Percentiles rank a stretch among this genome's conserved stretches.
phyloP scores from a whole-genome alignment of 2,797 vertebrate species.

The Staurois parvus region DNA sequence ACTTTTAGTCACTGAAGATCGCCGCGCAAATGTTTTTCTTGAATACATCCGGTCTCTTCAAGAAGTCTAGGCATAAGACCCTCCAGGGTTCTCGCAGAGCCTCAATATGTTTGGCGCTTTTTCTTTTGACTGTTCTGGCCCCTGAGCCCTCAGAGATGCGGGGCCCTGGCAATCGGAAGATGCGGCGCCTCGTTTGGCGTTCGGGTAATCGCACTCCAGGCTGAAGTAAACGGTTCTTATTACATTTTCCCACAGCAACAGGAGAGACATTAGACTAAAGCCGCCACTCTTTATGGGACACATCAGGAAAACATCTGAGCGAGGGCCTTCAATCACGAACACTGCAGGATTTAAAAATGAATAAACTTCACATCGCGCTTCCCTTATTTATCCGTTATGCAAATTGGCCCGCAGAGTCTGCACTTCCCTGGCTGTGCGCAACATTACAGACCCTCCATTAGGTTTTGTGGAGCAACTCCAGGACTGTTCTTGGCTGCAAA shows the following conservation, averaged over 20 bases:
- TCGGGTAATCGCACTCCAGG: constrained; percentile 79
- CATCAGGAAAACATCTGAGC: constrained; percentile 86
- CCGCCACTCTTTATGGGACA: constrained; percentile 83
- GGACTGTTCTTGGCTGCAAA: constrained; percentile 67
- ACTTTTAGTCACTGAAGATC: constrained; percentile 17
- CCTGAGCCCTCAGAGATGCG: constrained; percentile 76
- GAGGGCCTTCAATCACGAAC: constrained; percentile 86
- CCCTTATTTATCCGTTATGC: constrained; percentile 89
- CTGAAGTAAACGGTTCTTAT: constrained; percentile 75
- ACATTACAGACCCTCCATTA: constrained; percentile 74
- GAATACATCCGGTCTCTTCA: constrained; percentile 71
- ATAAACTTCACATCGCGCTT: constrained; percentile 89
- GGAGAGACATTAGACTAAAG: constrained; percentile 83
- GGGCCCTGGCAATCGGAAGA: constrained; percentile 74
- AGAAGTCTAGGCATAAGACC: constrained; percentile 78
- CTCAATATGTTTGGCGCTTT: constrained; percentile 81
- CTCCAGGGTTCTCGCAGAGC: constrained; percentile 78
- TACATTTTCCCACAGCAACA: constrained; percentile 78
- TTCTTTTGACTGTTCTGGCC: constrained; percentile 78
- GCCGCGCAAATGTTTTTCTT: constrained; percentile 64
- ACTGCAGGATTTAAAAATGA: constrained; percentile 89
- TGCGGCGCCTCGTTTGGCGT: constrained; percentile 72
- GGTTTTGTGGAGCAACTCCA: constrained; percentile 72
- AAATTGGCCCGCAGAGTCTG: constrained; percentile 84
- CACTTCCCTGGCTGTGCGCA: constrained; percentile 78